These are phyloP conservation scores for Nautilus pompilius DNA, from an alignment of 1,140 invertebrate species.

Conservation along the genomic window DNA sequence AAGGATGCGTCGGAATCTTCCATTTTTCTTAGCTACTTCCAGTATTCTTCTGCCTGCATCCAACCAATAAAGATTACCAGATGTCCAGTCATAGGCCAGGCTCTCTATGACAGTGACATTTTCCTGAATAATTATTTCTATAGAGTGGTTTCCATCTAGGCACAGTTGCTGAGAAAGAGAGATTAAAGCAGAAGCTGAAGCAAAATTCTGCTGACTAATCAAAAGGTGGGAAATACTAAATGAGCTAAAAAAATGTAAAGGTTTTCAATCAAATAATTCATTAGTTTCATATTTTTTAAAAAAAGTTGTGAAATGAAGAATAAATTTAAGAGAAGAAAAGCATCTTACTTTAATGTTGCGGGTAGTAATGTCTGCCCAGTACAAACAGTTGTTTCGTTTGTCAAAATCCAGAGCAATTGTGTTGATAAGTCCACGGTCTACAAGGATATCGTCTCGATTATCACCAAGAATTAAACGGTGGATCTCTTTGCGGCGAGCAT, in stretches of 20 bases:
- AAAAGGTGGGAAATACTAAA: no score
- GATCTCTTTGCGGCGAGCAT: conserved; percentile 73
- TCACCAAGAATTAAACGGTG: conserved; percentile 66
- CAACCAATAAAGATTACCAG: conserved; percentile 39
- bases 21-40: conserved; percentile 73
- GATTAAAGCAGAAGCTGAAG: neutral
- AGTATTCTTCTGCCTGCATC: conserved; percentile 57
- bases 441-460: conserved; percentile 61
- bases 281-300: no score
- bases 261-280: no score
- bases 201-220: no score
- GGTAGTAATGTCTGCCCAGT: conserved; percentile 24
- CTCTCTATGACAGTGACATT: conserved; percentile 13
- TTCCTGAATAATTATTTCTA: neutral
- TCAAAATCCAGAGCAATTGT: conserved; percentile 35
- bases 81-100: conserved; percentile 45
- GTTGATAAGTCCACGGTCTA: conserved; percentile 65
- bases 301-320: neutral
- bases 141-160: neutral
- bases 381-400: conserved; percentile 34
- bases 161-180: conserved; percentile 7
- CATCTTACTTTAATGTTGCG: conserved; percentile 59
- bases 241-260: no score
- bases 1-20: conserved; percentile 53
- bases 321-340: neutral